Conservation (phyloP, 2,888 invertebrate species). For the Polyommatus iphigenia region DNA sequence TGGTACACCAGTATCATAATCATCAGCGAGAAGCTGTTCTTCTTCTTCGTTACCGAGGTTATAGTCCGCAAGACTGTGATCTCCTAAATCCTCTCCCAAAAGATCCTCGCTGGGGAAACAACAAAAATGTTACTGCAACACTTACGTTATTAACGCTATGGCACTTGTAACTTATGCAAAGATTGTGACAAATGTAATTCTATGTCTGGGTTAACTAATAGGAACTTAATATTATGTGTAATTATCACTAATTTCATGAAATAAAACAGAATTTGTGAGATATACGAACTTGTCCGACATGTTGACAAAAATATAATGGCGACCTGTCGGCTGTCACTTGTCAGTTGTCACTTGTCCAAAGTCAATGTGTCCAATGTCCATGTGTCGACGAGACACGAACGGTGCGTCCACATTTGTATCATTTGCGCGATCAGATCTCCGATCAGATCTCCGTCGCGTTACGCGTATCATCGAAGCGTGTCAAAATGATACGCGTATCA, state of each 20-base stretch:
- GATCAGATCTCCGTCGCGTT: no score
- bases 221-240: not conserved
- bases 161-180: not conserved
- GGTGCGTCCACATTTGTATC: no score
- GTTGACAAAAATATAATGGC: slow-evolving; percentile 54
- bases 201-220: not conserved
- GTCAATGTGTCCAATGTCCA: no score
- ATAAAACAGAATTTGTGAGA: slow-evolving; percentile 32
- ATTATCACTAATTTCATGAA: not conserved
- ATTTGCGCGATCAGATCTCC: no score
- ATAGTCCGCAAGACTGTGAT: slow-evolving; percentile 74
- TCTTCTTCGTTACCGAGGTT: slow-evolving; percentile 77
- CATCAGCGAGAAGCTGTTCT: slow-evolving; percentile 72
- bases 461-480: no score
- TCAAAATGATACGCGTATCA: no score
- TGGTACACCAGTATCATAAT: slow-evolving; percentile 61
- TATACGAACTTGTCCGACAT: slow-evolving; percentile 77
- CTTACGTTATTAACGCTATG: not conserved
- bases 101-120: slow-evolving; percentile 70
- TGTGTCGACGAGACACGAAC: no score
- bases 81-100: slow-evolving; percentile 73
- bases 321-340: not conserved
- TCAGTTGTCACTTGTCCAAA: no score
- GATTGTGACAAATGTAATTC: not conserved
- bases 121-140: slow-evolving; percentile 35